Percentiles rank a stretch among this genome's conserved stretches.
These are phyloP conservation scores for Drosophila miranda DNA, from an alignment of 1,140 invertebrate species.

Conservation along the genomic window DNA sequence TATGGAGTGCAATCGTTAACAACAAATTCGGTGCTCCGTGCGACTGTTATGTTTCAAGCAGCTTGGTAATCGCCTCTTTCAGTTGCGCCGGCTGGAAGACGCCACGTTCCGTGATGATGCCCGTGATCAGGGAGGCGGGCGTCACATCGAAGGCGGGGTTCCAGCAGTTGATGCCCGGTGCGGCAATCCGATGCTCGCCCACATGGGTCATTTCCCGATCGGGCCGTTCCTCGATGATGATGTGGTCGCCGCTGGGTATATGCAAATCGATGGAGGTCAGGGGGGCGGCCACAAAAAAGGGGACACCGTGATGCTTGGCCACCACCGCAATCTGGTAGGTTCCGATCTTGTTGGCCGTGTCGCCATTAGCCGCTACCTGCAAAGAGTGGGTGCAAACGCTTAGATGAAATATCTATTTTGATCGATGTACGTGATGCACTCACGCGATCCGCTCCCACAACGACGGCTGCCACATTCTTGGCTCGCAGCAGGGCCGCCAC, in stretches of 20 bases:
- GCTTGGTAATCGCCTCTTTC: constrained; percentile 64
- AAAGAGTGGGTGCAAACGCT: neutral
- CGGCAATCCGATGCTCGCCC: constrained; percentile 91
- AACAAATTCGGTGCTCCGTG: constrained; percentile 40
- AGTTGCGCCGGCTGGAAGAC: constrained; percentile 86
- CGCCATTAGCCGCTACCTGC: constrained; percentile 95
- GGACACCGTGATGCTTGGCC: constrained; percentile 94
- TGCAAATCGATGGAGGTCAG: constrained; percentile 94
- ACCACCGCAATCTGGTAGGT: constrained; percentile 98
- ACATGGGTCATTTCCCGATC: constrained; percentile 95
- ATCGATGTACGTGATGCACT: constrained; percentile 16
- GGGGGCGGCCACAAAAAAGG: constrained; percentile 98
- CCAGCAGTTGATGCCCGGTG: constrained; percentile 96
- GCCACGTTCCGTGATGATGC: constrained; percentile 97
- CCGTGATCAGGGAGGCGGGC: constrained; percentile 95
- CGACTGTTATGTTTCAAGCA: constrained; percentile 67
- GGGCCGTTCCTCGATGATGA: constrained; percentile 97
- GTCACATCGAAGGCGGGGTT: constrained; percentile 99
- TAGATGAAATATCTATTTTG: neutral
- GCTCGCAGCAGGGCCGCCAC: constrained; percentile 94
- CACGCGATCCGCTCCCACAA: constrained; percentile 95
- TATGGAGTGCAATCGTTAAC: constrained; percentile 57
- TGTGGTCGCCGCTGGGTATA: constrained; percentile 90
- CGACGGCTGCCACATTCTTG: constrained; percentile 89
- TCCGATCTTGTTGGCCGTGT: constrained; percentile 99